Evolutionary conservation across 2,888 invertebrate species (phyloP), one percentile per base, ranked within the genome.

Genomic region (Tetanocera ferruginea): DNA sequence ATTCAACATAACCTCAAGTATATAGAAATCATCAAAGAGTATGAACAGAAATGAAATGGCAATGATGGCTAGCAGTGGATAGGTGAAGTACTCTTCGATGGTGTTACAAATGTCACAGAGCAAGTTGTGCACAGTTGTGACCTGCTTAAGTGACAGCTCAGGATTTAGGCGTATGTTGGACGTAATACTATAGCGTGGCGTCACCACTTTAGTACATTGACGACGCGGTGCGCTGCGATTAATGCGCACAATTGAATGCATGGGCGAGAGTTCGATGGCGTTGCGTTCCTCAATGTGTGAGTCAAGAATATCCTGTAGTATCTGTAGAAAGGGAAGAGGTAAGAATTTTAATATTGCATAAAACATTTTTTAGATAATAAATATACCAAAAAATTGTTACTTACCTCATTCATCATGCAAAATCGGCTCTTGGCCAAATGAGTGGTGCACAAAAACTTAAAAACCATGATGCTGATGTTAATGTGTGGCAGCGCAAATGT

Each of bases 1-100:
- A 78, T 84, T 86, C n/a, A 89, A 64, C 77, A 87, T 76, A 0
- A 86, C 88, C 23, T 89, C 89, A 71, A 89, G 77, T 60, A 89
- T 86, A 75, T 89, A 89, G 77, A 89, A 89, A 67, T 85, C 86
- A 77, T 89, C 89, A 23, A 89, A 89, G 2, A 89, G 82, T 76
- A 89, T 88, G 31, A 89, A 89, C 0, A 89, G 71, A 78, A 89
- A 89, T 0, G 88, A 88, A 34, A 89, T 89, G 6, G 87, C 85
- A 28, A 88, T 85, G 37, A 89, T 89, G 8, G 88, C 88, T 17
- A 89, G 77, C 77, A 89, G 76, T 0, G 89, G 89, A 80, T 88
- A 87, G 0, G 86, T 86, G 51, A 89, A 89, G 43, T 89, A 88
- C 51, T 89, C 88, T 77, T 89, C 89, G 51, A 88, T 86, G 2